Conservation (phyloP, 2,888 invertebrate genomes). For the Germaria angustata region DNA sequence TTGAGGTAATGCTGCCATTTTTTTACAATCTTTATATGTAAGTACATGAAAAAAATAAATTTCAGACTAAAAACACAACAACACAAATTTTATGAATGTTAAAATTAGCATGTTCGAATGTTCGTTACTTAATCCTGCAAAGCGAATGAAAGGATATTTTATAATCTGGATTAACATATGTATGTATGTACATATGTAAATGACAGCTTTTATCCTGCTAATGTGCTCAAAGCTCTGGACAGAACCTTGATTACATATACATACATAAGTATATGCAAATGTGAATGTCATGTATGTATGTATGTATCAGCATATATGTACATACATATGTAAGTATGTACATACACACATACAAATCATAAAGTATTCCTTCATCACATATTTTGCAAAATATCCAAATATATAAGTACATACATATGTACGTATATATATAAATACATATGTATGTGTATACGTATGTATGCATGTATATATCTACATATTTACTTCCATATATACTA, state of each 20-base stretch:
- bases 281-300: not conserved
- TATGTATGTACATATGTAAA: not conserved
- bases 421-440: not conserved
- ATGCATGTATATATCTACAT: not conserved
- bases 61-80: not conserved
- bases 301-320: not conserved
- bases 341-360: not conserved
- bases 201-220: too few species aligned
- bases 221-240: too few species aligned
- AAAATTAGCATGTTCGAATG: too few species aligned
- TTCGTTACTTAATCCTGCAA: too few species aligned
- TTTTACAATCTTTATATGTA: constrained; percentile 67
- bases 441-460: not conserved
- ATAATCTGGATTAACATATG: too few species aligned
- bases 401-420: not conserved
- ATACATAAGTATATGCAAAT: not conserved
- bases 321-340: not conserved
- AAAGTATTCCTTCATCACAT: not conserved
- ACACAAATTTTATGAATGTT: too few species aligned
- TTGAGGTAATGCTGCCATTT: constrained; percentile 89
- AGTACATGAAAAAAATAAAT: constrained; percentile 7
- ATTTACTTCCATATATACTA: not conserved
- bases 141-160: too few species aligned
- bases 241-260: too few species aligned
- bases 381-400: too few species aligned